Evolutionary conservation across 2,888 invertebrate species (phyloP).

Genomic region (Trileptium ribeirensis): DNA sequence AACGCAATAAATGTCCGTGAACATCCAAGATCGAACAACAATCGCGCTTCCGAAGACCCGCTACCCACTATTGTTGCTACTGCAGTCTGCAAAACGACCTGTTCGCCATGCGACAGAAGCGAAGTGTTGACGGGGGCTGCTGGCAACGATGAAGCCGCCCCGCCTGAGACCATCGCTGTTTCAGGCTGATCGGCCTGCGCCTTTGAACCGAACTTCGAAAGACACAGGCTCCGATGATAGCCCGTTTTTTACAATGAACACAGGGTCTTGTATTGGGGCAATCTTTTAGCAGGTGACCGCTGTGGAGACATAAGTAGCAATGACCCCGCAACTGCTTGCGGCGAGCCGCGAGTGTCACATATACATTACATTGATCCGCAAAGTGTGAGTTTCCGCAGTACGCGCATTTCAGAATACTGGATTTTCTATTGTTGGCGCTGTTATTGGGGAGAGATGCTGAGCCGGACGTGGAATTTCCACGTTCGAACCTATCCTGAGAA

Average conservation of each 20-base stretch:
- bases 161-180: not conserved
- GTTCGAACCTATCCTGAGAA: not conserved
- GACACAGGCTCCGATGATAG: constrained; percentile 1
- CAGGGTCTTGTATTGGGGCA: not conserved
- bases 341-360: not conserved
- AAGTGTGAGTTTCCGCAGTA: not conserved
- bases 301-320: constrained; percentile 1
- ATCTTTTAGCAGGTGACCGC: not conserved
- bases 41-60: not conserved
- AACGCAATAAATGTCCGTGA: not conserved
- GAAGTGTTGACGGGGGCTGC: not conserved
- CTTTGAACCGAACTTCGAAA: not conserved
- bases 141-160: not conserved
- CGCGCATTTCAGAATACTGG: not conserved
- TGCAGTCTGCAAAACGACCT: not conserved
- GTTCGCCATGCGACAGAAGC: not conserved
- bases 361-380: not conserved
- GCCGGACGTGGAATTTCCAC: not conserved
- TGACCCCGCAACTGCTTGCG: not conserved
- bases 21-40: not conserved
- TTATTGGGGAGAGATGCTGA: not conserved
- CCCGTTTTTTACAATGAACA: not conserved
- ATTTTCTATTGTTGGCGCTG: not conserved
- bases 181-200: not conserved
- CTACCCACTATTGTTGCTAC: not conserved